Evolutionary conservation across 2,888 invertebrate genomes (phyloP).

Genomic region (Luffia ferchaultella): DNA sequence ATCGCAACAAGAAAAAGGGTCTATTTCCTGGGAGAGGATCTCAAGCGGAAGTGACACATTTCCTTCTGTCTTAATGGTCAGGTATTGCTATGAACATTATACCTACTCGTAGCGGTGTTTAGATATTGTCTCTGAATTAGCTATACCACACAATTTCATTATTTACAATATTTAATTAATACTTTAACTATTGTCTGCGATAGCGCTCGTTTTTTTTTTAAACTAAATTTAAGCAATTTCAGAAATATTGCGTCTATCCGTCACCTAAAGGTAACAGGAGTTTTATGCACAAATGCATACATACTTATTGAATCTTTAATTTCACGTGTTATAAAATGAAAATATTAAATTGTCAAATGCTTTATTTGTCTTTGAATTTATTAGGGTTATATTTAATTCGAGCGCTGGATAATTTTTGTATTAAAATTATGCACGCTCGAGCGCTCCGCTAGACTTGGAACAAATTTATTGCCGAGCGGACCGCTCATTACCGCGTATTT

Average conservation of each 20-base stretch:
- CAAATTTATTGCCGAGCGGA: conserved; percentile 54
- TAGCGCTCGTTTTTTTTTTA: too few species aligned
- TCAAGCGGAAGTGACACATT: conserved; percentile 8
- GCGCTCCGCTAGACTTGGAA: conserved; percentile 48
- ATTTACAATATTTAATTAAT: too few species aligned
- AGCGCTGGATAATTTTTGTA: conserved; percentile 40
- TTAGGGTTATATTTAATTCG: not conserved
- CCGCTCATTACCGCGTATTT: conserved; percentile 61
- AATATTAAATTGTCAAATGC: not conserved
- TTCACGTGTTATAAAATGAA: too few species aligned
- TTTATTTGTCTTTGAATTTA: not conserved
- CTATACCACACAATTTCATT: too few species aligned
- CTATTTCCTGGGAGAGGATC: conserved; percentile 38
- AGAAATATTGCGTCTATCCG: too few species aligned
- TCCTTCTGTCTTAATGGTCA: not conserved
- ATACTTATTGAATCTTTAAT: too few species aligned
- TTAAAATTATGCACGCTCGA: conserved; percentile 64
- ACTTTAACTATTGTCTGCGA: too few species aligned
- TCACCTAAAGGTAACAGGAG: too few species aligned
- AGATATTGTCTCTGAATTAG: too few species aligned
- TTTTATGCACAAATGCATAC: too few species aligned
- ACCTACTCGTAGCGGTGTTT: too few species aligned
- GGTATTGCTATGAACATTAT: not conserved
- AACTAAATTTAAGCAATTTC: too few species aligned
- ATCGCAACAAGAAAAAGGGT: conserved; percentile 33